Evolutionary conservation across 2,797 vertebrate species (phyloP).

Genomic region (Coregonus ussuriensis): DNA sequence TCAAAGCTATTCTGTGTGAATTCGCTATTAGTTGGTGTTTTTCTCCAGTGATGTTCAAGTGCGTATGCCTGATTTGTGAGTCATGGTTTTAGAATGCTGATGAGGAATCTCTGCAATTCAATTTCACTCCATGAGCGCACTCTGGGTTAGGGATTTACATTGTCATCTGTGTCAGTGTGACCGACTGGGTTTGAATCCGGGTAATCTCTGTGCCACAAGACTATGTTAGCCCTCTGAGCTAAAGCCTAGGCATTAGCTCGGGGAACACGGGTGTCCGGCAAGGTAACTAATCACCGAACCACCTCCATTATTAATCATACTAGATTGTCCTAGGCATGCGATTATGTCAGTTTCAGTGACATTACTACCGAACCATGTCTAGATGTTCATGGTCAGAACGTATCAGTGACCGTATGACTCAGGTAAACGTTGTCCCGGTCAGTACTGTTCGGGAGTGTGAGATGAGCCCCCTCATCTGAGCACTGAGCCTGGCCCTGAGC

Average conservation of each 20-base stretch:
- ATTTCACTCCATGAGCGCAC: background rate
- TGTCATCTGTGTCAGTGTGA: background rate
- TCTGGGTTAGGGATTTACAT: background rate
- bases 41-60: background rate
- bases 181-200: background rate
- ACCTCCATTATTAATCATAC: background rate
- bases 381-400: background rate
- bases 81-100: conserved; percentile 16
- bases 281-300: background rate
- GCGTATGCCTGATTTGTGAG: conserved; percentile 27
- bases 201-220: background rate
- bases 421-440: conserved; percentile 14
- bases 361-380: conserved; percentile 21
- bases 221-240: background rate
- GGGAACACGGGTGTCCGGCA: background rate
- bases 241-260: background rate
- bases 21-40: background rate
- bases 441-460: conserved; percentile 45
- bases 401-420: background rate
- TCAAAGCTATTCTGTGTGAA: background rate
- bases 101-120: background rate
- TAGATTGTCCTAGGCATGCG: background rate
- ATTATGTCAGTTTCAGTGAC: conserved; percentile 2
- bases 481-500: conserved; percentile 34
- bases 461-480: conserved; percentile 4